phyloP scores from a whole-genome alignment of 2,113 vertebrate species.

The Notechis scutatus region DNA sequence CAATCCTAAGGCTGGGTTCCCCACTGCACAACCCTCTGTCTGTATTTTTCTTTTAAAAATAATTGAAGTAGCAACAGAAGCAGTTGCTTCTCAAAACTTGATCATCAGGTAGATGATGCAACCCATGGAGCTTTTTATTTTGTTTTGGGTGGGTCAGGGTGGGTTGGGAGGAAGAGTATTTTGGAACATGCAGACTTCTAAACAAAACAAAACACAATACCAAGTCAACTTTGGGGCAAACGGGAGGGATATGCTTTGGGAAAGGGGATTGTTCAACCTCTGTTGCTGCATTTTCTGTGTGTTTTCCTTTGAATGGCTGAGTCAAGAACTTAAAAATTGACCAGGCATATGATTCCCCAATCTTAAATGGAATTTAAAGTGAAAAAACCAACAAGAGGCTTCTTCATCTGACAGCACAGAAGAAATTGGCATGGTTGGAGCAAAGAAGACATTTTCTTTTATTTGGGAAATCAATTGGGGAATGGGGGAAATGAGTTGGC shows the following conservation, averaged over 20 bases:
- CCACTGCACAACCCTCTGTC: slow-evolving; percentile 37
- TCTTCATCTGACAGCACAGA: slow-evolving; percentile 69
- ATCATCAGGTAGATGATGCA: slow-evolving; percentile 69
- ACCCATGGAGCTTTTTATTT: slow-evolving; percentile 69
- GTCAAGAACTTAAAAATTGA: slow-evolving; percentile 51
- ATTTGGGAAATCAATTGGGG: not conserved
- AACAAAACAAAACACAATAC: slow-evolving; percentile 57
- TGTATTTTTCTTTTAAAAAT: not conserved
- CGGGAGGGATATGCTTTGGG: slow-evolving; percentile 67
- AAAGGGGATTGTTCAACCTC: slow-evolving; percentile 68
- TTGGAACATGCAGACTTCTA: slow-evolving; percentile 67
- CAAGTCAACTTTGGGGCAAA: slow-evolving; percentile 67
- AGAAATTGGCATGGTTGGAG: slow-evolving; percentile 60
- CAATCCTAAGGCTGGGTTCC: slow-evolving; percentile 79
- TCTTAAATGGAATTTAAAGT: slow-evolving; percentile 23
- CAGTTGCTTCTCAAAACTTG: slow-evolving; percentile 59
- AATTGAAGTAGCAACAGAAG: slow-evolving; percentile 59
- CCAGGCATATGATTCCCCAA: slow-evolving; percentile 50
- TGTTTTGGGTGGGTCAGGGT: slow-evolving; percentile 49
- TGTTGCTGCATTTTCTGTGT: slow-evolving; percentile 71
- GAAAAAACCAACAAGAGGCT: slow-evolving; percentile 29
- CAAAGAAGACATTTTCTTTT: slow-evolving; percentile 43
- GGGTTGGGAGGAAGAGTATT: slow-evolving; percentile 59
- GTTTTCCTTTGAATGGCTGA: slow-evolving; percentile 66
- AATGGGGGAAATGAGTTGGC: slow-evolving; percentile 46